Evolutionary conservation across 1,140 invertebrate genomes (phyloP).

Genomic region (Whitmania pigra): DNA sequence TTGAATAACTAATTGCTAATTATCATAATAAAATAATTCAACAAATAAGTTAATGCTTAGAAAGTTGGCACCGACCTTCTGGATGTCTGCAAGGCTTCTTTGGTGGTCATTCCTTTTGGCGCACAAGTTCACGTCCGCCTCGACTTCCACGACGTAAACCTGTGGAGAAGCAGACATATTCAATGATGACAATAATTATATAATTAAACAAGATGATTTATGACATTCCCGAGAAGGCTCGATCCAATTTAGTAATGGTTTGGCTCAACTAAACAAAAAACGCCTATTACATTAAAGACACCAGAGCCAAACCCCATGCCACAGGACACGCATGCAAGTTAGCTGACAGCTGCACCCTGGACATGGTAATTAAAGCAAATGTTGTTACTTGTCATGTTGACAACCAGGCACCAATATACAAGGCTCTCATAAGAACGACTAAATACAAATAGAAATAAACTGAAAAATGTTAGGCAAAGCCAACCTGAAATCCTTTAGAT

Average conservation of each 20-base stretch:
- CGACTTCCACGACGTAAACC: constrained; percentile 77
- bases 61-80: constrained; percentile 39
- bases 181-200: too few relatives aligned
- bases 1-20: background rate
- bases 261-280: too few relatives aligned
- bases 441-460: background rate
- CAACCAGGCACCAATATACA: background rate
- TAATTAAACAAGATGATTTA: too few relatives aligned
- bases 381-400: too few relatives aligned
- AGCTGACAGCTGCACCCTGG: too few relatives aligned
- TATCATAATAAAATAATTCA: background rate
- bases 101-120: constrained; percentile 71
- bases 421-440: background rate
- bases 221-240: too few relatives aligned
- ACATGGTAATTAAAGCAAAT: too few relatives aligned
- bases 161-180: constrained; percentile 38
- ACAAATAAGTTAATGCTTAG: background rate
- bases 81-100: constrained; percentile 62
- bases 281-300: too few relatives aligned
- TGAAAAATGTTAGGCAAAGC: background rate
- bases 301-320: too few relatives aligned
- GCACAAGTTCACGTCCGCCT: constrained; percentile 61
- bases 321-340: too few relatives aligned
- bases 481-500: constrained; percentile 73
- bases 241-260: too few relatives aligned